phyloP scores from a whole-genome alignment of 1,140 invertebrate species.

The Scaptomyza graminum region DNA sequence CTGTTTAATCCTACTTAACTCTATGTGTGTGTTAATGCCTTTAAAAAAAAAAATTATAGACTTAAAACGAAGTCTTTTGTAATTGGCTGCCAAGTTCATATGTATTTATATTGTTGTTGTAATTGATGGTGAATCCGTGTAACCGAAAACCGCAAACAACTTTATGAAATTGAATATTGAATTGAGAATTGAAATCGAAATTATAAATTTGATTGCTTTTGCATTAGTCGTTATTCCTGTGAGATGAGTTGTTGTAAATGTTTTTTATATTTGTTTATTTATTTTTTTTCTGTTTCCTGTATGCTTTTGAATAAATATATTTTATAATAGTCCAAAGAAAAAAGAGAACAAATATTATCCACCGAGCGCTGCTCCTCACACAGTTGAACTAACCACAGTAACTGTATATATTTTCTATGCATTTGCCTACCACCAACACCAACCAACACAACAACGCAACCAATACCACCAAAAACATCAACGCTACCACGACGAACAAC shows the following conservation, averaged over 20 bases:
- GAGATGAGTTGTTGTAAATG: slow-evolving; percentile 69
- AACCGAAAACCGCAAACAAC: slow-evolving; percentile 45
- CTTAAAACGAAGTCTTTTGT: slow-evolving; percentile 20
- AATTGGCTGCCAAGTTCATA: slow-evolving; percentile 61
- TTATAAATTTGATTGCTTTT: slow-evolving; percentile 73
- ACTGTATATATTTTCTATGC: slow-evolving; percentile 82
- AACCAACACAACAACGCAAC: slow-evolving; percentile 49
- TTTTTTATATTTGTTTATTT: slow-evolving; percentile 5
- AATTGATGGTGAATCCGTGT: slow-evolving; percentile 55
- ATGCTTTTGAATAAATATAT: slow-evolving; percentile 64
- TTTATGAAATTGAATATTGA: slow-evolving; percentile 45
- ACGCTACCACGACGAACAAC: slow-evolving; percentile 47
- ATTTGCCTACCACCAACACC: slow-evolving; percentile 64
- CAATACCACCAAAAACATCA: slow-evolving; percentile 37
- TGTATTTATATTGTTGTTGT: slow-evolving; percentile 69
- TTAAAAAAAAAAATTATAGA: slow-evolving; percentile 21
- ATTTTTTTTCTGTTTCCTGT: slow-evolving; percentile 49
- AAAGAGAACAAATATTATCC: slow-evolving; percentile 35
- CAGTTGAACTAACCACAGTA: slow-evolving; percentile 74
- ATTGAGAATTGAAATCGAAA: slow-evolving; percentile 43
- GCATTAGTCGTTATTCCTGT: slow-evolving; percentile 73
- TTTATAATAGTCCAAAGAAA: slow-evolving; percentile 21
- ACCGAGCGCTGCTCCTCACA: slow-evolving; percentile 68
- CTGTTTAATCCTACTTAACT: slow-evolving; percentile 52
- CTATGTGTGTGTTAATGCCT: slow-evolving; percentile 68